Percentiles rank a stretch among this genome's conserved stretches.
Conservation (phyloP, 1,140 invertebrate species). For the Aphaenogaster ashmeadi region DNA sequence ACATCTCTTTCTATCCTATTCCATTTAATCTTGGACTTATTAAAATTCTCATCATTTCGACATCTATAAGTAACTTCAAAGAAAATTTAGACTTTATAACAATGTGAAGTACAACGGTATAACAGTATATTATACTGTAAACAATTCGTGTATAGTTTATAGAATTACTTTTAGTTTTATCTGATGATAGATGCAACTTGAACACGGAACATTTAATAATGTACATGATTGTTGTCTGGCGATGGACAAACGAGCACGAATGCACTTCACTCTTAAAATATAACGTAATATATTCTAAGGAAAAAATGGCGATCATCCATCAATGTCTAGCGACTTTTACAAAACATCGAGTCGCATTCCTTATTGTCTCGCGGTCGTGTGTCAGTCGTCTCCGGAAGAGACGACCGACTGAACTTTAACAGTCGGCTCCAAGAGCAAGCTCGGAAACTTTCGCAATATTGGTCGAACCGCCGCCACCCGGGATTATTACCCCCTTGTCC, state of each 20-base stretch:
- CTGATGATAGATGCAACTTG: constrained; percentile 39
- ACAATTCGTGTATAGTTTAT: constrained; percentile 9
- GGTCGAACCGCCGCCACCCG: constrained; percentile 65
- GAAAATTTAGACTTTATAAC: not conserved
- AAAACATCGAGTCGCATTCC: constrained; percentile 52
- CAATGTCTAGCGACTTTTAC: constrained; percentile 58
- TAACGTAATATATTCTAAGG: constrained; percentile 33
- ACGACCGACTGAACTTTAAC: constrained; percentile 72
- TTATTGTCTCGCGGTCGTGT: constrained; percentile 49
- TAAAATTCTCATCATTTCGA: not conserved
- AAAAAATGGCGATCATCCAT: constrained; percentile 53
- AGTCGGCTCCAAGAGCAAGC: constrained; percentile 56
- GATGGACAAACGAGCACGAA: constrained; percentile 13
- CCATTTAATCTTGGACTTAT: not conserved
- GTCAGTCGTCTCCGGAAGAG: constrained; percentile 59
- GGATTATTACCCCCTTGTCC: constrained; percentile 73
- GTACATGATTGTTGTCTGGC: constrained; percentile 28
- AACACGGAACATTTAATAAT: constrained; percentile 49
- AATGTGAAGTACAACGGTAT: not conserved
- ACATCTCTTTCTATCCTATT: not conserved
- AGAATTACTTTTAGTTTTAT: constrained; percentile 43
- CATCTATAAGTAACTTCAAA: not conserved
- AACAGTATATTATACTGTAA: not conserved
- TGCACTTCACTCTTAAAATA: constrained; percentile 43
- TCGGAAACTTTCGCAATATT: constrained; percentile 80